phyloP scores from a whole-genome alignment of 2,113 vertebrate genomes.

The Platysternon megacephalum region DNA sequence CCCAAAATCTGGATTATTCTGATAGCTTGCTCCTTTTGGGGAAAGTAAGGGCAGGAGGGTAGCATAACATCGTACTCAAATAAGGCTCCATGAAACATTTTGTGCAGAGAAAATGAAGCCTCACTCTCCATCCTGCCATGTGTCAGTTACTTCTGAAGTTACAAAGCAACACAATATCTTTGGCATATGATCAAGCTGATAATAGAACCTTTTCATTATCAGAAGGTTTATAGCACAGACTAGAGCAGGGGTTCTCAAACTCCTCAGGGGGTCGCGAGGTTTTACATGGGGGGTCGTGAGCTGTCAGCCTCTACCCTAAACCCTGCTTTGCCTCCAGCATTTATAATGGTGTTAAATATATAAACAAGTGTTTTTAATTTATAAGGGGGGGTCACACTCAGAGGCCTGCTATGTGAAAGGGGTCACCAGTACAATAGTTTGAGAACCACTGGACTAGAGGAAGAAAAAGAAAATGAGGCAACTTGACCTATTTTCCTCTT shows the following conservation, averaged over 20 bases:
- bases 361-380: too few species aligned
- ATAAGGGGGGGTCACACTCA: too few species aligned
- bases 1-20: not conserved
- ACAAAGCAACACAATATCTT: not conserved
- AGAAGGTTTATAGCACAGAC: not conserved
- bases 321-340: too few species aligned
- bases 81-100: not conserved
- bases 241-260: too few species aligned
- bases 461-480: not conserved
- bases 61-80: rapidly evolving
- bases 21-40: not conserved
- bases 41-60: not conserved
- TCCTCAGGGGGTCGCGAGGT: too few species aligned
- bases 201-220: not conserved
- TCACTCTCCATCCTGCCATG: not conserved
- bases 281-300: too few species aligned
- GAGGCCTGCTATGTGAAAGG: too few species aligned
- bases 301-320: too few species aligned
- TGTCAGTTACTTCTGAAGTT: not conserved
- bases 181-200: not conserved
- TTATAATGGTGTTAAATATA: too few species aligned
- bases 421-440: too few species aligned
- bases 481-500: not conserved
- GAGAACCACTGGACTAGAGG: not conserved
- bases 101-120: not conserved